Base-by-base conservation (phyloP, 2,888 invertebrate genomes). In the Stictocephala bisonia region DNA sequence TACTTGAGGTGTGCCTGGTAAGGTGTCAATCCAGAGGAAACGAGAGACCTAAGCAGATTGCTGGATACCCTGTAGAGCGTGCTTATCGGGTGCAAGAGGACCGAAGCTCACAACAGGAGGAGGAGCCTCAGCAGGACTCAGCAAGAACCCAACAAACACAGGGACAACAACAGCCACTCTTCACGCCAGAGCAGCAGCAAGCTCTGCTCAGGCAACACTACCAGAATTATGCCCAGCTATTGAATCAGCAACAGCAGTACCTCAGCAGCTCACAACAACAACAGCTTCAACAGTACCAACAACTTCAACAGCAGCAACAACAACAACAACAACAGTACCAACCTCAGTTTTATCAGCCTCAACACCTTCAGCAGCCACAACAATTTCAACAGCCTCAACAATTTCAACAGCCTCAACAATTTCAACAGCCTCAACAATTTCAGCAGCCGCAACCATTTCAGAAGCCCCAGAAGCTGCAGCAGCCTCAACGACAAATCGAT, bases 381-480 rank as follows among this genome's bases (percentile, higher is more conserved):
- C 58, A 58, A 20, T 51, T 24, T 7, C n/a, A 27, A 15, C 11
- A 35, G n/a, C n/a, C n/a, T n/a, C 71, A 66, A 64, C 64, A 40
- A 2, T 31, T 15, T 20, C 53, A 50, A 22, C 72, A 64, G 22
- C 60, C 53, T 1, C 53, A 64, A 18, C 51, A 70, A 18, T 35
- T n/a, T 13, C 67, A 44, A 18, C 58, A 35, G 9, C 41, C 18
- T 13, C 71, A 60, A 11, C 71, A 58, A 2, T 53, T 20, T 2
- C 18, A 48, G 4, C 41, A 20, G 18, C 53, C 31, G 22, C 48
- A 26, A 18, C 70, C 24, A 6, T 35, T 3, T 1, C 60, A 60
- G n/a, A 69, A 69, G n/a, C 71, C 15, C 29, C 76, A 70, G 11
- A 67, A 70, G 26, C 66, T 68, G 9, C 66, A 69, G 13, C 74